Percentiles rank a stretch among this genome's conserved stretches.
Evolutionary conservation across 1,140 invertebrate genomes (phyloP).

Genomic region (Whitmania pigra): DNA sequence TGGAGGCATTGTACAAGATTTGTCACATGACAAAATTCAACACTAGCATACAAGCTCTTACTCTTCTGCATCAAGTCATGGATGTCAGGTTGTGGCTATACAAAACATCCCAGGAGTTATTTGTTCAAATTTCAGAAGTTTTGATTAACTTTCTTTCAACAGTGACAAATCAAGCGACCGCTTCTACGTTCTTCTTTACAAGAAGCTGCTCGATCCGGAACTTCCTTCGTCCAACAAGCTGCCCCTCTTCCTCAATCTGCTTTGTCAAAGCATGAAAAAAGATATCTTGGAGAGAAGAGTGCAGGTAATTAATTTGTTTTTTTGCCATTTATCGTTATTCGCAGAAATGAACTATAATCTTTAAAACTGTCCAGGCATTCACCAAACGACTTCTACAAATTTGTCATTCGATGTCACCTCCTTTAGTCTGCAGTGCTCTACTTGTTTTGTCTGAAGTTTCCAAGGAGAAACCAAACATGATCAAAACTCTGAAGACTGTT

Average conservation of each 20-base stretch:
- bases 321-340: not conserved
- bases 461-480: constrained; percentile 23
- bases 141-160: constrained; percentile 23
- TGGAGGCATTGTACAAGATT: constrained; percentile 73
- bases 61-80: constrained; percentile 69
- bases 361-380: constrained; percentile 51
- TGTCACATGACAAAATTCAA: constrained; percentile 66
- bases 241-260: constrained; percentile 70
- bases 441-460: constrained; percentile 57
- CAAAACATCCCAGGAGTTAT: no score
- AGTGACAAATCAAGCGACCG: constrained; percentile 47
- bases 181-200: constrained; percentile 80
- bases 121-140: no score
- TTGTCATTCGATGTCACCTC: constrained; percentile 46
- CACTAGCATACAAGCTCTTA: constrained; percentile 71
- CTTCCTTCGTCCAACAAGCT: constrained; percentile 60
- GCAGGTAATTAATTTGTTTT: constrained; percentile 39
- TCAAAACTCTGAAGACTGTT: constrained; percentile 20
- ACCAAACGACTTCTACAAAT: constrained; percentile 78
- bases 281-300: constrained; percentile 60
- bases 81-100: constrained; percentile 42
- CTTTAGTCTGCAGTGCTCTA: constrained; percentile 61
- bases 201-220: constrained; percentile 65
- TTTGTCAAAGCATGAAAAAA: constrained; percentile 68
- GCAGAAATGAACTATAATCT: not conserved